Conservation (phyloP, 2,888 invertebrate species). For the Geophilus truncorum region DNA sequence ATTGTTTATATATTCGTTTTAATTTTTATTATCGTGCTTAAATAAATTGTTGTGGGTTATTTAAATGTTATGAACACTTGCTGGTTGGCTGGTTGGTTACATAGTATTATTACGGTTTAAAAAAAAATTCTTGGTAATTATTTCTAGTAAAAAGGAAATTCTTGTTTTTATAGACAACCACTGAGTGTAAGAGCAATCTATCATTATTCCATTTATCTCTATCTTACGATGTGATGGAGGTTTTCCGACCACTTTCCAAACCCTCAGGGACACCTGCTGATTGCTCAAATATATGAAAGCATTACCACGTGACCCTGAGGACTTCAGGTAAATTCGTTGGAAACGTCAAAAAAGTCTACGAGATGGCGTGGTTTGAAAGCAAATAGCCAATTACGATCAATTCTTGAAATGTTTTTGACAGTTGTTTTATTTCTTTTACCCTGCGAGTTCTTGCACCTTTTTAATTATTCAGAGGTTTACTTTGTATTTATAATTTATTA, state of each 20-base stretch:
- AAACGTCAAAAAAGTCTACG: conserved; percentile 23
- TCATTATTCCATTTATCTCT: conserved; percentile 28
- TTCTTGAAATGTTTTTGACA: neutral
- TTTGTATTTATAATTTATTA: neutral
- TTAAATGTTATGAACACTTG: neutral
- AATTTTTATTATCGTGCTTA: neutral
- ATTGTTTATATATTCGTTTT: neutral
- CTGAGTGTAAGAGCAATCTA: neutral
- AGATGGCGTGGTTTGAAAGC: conserved; percentile 29
- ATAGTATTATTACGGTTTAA: neutral
- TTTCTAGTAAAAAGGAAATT: neutral
- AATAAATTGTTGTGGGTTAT: neutral
- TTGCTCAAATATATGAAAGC: conserved; percentile 22
- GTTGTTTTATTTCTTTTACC: neutral
- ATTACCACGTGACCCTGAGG: conserved; percentile 10
- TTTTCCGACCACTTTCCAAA: neutral
- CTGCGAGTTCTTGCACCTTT: neutral
- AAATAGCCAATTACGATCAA: conserved; percentile 29
- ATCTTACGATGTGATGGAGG: conserved; percentile 19
- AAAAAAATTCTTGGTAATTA: neutral
- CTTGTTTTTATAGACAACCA: conserved; percentile 12
- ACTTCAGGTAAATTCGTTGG: conserved; percentile 19
- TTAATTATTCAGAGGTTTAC: neutral
- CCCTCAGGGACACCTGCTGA: conserved; percentile 33
- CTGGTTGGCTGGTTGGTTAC: neutral